phyloP scores from a whole-genome alignment of 2,113 vertebrate species.

The zebrafish (Danio rerio) region DNA sequence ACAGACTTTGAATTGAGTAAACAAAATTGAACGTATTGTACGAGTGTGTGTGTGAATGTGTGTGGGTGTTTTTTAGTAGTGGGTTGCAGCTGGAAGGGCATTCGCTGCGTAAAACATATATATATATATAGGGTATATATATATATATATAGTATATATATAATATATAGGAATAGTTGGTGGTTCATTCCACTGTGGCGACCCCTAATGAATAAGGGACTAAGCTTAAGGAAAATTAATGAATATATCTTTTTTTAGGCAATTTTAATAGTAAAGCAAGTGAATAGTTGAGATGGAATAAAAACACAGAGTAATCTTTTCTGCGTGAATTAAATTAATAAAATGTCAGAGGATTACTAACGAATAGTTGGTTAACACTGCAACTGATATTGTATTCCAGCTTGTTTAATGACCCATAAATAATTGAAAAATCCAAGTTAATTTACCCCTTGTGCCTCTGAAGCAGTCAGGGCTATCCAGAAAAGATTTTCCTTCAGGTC shows the following conservation, averaged over 20 bases:
- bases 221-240: too few species aligned
- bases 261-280: background rate
- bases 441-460: background rate
- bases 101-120: too few species aligned
- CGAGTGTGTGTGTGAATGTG: too few species aligned
- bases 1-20: too few species aligned
- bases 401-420: background rate
- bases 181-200: too few species aligned
- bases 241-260: background rate
- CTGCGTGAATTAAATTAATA: background rate
- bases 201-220: too few species aligned
- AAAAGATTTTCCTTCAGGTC: conserved; percentile 6
- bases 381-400: background rate
- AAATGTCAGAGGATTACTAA: background rate
- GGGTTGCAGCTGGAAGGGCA: too few species aligned
- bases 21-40: too few species aligned
- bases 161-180: too few species aligned
- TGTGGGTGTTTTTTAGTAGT: too few species aligned
- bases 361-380: background rate
- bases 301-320: background rate
- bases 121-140: too few species aligned
- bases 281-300: background rate
- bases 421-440: background rate
- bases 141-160: too few species aligned
- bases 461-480: background rate